Evolutionary conservation across 2,113 vertebrate genomes (phyloP).

Genomic region (Rutilus rutilus): DNA sequence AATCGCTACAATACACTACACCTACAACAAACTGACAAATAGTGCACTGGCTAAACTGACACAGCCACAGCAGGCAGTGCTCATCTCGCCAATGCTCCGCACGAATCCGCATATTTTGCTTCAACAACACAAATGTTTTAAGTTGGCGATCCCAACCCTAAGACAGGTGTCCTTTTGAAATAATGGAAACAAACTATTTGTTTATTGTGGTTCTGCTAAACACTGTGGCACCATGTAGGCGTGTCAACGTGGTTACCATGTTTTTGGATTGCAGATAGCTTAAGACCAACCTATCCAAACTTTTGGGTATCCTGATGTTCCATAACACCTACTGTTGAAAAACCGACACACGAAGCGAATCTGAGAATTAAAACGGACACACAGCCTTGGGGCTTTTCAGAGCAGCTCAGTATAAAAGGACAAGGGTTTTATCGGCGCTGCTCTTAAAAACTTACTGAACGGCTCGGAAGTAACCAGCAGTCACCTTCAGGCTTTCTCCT

Average conservation of each 20-base stretch:
- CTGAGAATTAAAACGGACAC: background rate
- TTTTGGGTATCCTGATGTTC: background rate
- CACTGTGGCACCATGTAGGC: background rate
- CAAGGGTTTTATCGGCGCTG: background rate
- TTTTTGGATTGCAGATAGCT: background rate
- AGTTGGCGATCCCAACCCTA: background rate
- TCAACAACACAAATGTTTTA: background rate
- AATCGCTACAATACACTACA: slow-evolving; percentile 48
- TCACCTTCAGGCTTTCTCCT: slow-evolving; percentile 18
- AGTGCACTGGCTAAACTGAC: slow-evolving; percentile 34
- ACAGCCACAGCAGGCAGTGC: slow-evolving; percentile 64
- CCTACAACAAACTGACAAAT: slow-evolving; percentile 40
- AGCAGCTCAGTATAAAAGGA: background rate
- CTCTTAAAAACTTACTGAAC: slow-evolving; percentile 7
- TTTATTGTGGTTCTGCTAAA: background rate
- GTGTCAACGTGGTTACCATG: background rate
- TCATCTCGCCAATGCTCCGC: background rate
- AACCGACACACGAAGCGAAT: background rate
- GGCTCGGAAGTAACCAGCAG: background rate
- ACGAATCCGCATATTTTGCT: slow-evolving; percentile 13
- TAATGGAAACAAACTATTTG: background rate
- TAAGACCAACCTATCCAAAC: background rate
- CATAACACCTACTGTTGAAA: background rate
- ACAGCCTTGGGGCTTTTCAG: background rate
- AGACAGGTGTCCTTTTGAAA: slow-evolving; percentile 19